Evolutionary conservation across 2,888 invertebrate genomes (phyloP), one percentile per base, ranked within the genome.

Genomic region (Deilephila elpenor): DNA sequence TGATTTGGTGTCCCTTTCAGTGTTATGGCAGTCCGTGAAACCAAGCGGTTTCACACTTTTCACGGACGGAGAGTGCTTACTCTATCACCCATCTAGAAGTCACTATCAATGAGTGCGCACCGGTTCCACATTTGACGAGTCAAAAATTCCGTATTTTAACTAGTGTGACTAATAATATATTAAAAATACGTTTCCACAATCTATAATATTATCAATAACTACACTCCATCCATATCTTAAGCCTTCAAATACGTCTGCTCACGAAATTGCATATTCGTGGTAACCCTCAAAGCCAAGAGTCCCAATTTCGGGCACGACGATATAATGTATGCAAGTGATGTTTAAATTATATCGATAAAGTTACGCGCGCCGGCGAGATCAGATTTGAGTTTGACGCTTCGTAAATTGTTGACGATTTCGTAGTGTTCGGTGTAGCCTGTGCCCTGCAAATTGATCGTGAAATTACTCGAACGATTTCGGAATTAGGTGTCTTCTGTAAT

Each of bases 341-440:
- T 73, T 73, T 73, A 73, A 73, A 73, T 73, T 73, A 72, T 59
- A 73, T 73, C 29, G 72, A 67, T 64, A 73, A 19, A 73, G 72
- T 67, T 67, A 67, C 56, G 32, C 53, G 67, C 44, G 25, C 29
- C 44, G 53, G 7, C n/a, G 56, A 56, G 56, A 59, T 59, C 70
- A 56, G 70, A 71, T 59, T 71, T 59, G 56, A 59, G 32, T 71
- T 71, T 71, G 56, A 59, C 59, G 59, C 56, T 56, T 56, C 5
- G 56, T 71, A 53, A 71, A 56, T n/a, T 53, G 56, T 56, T 53
- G 53, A 56, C n/a, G 29, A 71, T 56, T 56, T 34, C 53, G 56
- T 59, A 59, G 56, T 56, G 59, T 64, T n/a, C 14, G 32, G 34
- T 61, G 61, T 29, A 20, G 53, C 29, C 17, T 67, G 51, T 51